phyloP scores from a whole-genome alignment of 2,113 vertebrate species.

The Phylloscopus trochilus region DNA sequence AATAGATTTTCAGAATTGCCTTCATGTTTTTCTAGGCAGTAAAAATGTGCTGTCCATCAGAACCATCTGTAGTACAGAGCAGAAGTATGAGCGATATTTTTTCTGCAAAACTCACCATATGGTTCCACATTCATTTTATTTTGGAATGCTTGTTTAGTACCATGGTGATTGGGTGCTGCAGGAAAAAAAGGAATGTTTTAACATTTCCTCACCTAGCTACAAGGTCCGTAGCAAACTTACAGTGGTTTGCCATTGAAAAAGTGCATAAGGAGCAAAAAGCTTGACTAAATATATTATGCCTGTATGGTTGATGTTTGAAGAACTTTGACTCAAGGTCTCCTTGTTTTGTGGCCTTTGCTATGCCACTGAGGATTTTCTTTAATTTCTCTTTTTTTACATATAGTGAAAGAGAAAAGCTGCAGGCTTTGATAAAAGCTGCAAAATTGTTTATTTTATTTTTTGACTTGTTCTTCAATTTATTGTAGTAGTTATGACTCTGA shows the following conservation, averaged over 20 bases:
- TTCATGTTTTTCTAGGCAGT: background rate
- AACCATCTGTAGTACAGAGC: conserved; percentile 28
- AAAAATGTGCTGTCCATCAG: conserved; percentile 29
- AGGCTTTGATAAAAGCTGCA: background rate
- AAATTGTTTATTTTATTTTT: background rate
- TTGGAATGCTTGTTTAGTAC: conserved; percentile 5
- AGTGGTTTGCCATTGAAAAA: background rate
- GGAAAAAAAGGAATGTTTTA: background rate
- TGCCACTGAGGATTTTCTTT: background rate
- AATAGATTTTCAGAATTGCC: conserved; percentile 15
- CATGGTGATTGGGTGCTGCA: background rate
- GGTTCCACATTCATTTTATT: conserved; percentile 32
- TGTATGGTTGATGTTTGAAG: background rate
- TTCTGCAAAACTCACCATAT: conserved; percentile 39
- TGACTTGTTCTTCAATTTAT: background rate
- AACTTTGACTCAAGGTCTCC: background rate
- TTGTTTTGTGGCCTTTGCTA: background rate
- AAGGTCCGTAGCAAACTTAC: background rate
- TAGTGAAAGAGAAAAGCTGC: background rate
- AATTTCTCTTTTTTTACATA: background rate
- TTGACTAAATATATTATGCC: background rate
- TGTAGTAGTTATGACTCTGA: background rate
- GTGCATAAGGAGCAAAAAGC: background rate
- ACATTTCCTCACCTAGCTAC: background rate
- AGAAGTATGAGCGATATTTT: background rate